Evolutionary conservation across 1,140 invertebrate species (phyloP).

Genomic region (Lineus longissimus): DNA sequence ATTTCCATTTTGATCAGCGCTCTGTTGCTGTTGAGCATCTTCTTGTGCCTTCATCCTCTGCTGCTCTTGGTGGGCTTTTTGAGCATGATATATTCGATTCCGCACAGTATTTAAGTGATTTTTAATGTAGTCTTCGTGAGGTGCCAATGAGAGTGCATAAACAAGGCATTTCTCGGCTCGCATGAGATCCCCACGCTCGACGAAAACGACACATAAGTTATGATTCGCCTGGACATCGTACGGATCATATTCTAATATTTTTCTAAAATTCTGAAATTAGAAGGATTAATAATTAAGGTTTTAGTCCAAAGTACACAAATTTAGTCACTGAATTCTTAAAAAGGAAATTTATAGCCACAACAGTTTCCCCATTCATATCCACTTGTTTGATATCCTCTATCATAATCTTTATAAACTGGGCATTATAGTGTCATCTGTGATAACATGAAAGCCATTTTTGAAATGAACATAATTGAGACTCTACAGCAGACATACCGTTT

Average conservation of each 20-base stretch:
- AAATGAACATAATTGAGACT: too few relatives aligned
- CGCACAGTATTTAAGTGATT: conserved; percentile 82
- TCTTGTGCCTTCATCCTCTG: too few relatives aligned
- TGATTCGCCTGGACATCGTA: conserved; percentile 91
- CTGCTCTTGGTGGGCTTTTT: conserved; percentile 3
- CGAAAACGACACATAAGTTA: conserved; percentile 92
- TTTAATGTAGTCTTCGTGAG: conserved; percentile 81
- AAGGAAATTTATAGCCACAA: too few relatives aligned
- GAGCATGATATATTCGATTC: conserved; percentile 55
- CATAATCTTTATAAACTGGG: too few relatives aligned
- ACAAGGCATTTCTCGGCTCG: conserved; percentile 79
- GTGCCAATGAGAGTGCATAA: conserved; percentile 71
- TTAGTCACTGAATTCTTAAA: not conserved
- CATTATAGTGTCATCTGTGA: too few relatives aligned
- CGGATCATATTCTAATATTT: conserved; percentile 81
- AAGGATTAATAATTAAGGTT: conserved; percentile 7
- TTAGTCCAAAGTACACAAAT: not conserved
- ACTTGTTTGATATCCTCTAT: too few relatives aligned
- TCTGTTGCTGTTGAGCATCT: too few relatives aligned
- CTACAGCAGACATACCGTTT: conserved; percentile 44
- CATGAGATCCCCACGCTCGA: conserved; percentile 80
- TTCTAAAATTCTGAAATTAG: conserved; percentile 75
- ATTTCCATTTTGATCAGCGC: too few relatives aligned
- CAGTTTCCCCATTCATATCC: too few relatives aligned
- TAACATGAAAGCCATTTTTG: too few relatives aligned